phyloP scores from a whole-genome alignment of 1,140 invertebrate genomes.

The Penaeus indicus region DNA sequence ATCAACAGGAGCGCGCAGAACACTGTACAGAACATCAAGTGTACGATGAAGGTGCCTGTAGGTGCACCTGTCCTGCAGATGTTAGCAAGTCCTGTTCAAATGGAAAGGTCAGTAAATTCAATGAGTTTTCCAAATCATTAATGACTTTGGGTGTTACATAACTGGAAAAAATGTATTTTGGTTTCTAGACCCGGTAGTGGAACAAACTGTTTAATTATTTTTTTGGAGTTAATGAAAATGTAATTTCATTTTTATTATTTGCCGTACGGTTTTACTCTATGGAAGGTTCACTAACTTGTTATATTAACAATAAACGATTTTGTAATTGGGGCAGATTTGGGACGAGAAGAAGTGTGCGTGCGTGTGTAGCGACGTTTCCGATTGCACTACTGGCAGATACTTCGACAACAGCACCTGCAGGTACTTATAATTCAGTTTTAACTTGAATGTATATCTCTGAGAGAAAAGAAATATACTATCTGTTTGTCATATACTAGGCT shows the following conservation, averaged over 20 bases:
- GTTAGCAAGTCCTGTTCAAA: slow-evolving; percentile 6
- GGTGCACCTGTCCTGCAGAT: slow-evolving; percentile 30
- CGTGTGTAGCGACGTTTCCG: background rate
- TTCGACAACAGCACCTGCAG: slow-evolving; percentile 44
- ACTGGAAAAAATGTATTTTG: too few species aligned
- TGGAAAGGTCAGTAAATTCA: slow-evolving; percentile 36
- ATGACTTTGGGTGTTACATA: too few species aligned
- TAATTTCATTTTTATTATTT: too few species aligned
- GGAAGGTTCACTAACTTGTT: background rate
- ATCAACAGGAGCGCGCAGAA: slow-evolving; percentile 8
- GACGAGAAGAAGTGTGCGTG: slow-evolving; percentile 32
- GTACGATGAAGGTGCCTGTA: slow-evolving; percentile 31
- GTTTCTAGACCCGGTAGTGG: too few species aligned
- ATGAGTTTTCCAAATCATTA: too few species aligned
- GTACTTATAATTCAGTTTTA: background rate
- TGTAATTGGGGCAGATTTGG: slow-evolving; percentile 28
- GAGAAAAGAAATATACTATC: too few species aligned
- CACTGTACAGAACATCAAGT: slow-evolving; percentile 28
- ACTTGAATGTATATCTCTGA: too few species aligned
- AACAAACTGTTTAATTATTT: too few species aligned
- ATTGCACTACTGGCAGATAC: slow-evolving; percentile 43
- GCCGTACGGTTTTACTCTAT: too few species aligned
- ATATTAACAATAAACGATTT: background rate
- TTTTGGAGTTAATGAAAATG: too few species aligned
- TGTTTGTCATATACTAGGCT: too few species aligned